Conservation (phyloP, 2,888 invertebrate species). For the Lasioglossum oenotherae region DNA sequence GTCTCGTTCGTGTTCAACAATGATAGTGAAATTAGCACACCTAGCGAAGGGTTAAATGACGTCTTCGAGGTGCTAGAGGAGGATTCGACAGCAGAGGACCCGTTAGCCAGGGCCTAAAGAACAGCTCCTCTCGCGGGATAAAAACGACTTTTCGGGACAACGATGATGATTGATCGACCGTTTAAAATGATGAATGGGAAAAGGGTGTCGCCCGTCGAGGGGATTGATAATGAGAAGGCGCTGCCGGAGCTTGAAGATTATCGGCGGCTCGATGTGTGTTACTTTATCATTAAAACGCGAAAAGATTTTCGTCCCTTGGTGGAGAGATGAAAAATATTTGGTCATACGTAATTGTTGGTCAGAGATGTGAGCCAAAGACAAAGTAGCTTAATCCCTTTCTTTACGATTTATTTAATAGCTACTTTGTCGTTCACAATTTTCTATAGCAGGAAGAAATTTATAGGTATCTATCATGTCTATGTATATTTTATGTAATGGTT, state of each 20-base stretch:
- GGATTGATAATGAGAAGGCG: conserved; percentile 43
- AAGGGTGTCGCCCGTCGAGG: conserved; percentile 18
- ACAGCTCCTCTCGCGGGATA: not conserved
- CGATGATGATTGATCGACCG: conserved; percentile 42
- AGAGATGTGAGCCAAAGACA: not conserved
- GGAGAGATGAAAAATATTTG: not conserved
- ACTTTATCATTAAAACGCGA: conserved; percentile 15
- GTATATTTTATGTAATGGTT: not conserved
- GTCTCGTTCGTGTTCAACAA: not conserved
- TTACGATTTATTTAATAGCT: not conserved
- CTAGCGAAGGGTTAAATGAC: not conserved
- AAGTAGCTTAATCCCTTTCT: not conserved
- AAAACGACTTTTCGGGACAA: conserved; percentile 16
- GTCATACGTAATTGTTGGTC: not conserved
- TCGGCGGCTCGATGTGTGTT: not conserved
- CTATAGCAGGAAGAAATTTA: not conserved
- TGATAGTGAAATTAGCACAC: not conserved
- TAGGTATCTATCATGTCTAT: not conserved
- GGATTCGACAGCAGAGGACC: conserved; percentile 1
- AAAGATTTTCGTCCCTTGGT: not conserved
- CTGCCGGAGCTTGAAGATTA: conserved; percentile 4
- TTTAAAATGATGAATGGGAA: conserved; percentile 34
- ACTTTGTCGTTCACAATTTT: not conserved
- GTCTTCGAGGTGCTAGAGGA: not conserved
- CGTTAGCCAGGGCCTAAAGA: not conserved